Evolutionary conservation across 1,140 invertebrate genomes (phyloP).

Genomic region (Neotoxoptera formosana): DNA sequence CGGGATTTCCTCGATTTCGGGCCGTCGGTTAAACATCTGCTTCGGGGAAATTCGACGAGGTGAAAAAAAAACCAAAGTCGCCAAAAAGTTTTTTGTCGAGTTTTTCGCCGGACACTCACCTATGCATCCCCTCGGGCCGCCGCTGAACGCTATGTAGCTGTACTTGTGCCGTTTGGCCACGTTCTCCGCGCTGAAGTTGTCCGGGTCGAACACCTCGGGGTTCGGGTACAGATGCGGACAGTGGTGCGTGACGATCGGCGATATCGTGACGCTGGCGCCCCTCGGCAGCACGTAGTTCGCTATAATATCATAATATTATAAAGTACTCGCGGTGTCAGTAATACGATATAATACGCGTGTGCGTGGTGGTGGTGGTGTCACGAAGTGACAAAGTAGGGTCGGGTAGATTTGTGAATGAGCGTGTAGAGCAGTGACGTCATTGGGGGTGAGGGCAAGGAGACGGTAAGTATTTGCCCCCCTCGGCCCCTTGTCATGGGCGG

Average conservation of each 20-base stretch:
- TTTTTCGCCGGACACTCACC: conserved; percentile 66
- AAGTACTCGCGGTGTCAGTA: background rate
- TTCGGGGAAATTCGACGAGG: background rate
- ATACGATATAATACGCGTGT: background rate
- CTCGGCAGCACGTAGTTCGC: background rate
- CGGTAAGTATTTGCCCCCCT: no score
- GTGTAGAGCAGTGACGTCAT: background rate
- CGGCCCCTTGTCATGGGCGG: no score
- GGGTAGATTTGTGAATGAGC: no score
- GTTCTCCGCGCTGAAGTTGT: conserved; percentile 88
- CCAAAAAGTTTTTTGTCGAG: background rate
- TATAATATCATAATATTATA: background rate
- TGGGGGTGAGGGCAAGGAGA: no score
- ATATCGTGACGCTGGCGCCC: conserved; percentile 13
- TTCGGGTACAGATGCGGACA: conserved; percentile 64
- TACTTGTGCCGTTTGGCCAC: conserved; percentile 82
- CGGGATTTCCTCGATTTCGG: no score
- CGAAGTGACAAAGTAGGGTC: background rate
- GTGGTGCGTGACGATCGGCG: conserved; percentile 47
- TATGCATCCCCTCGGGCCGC: conserved; percentile 84
- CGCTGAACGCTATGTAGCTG: conserved; percentile 71
- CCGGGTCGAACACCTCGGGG: conserved; percentile 86
- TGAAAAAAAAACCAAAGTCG: background rate
- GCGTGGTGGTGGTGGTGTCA: background rate
- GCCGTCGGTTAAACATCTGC: background rate